Conservation (phyloP, 2,888 invertebrate species). For the Euplexia lucipara region DNA sequence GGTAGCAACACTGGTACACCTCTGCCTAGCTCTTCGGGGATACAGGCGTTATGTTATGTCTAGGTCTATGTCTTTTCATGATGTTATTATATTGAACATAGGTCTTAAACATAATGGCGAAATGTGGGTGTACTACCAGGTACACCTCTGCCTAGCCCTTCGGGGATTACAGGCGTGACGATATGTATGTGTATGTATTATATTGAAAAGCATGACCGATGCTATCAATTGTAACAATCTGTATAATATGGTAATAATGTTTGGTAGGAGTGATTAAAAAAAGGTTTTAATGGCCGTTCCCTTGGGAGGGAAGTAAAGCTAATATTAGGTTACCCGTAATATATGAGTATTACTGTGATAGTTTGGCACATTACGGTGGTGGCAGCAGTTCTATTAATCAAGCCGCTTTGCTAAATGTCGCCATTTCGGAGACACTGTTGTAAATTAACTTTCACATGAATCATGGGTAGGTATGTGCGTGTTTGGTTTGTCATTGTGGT, state of each 20-base stretch:
- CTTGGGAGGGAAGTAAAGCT: constrained; percentile 20
- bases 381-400: constrained; percentile 72
- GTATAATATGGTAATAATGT: constrained; percentile 27
- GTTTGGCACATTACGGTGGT: constrained; percentile 57
- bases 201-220: constrained; percentile 28
- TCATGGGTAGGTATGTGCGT: constrained; percentile 32
- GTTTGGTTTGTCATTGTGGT: constrained; percentile 20
- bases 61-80: no score
- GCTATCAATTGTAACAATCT: constrained; percentile 28
- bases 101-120: no score
- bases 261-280: constrained; percentile 42
- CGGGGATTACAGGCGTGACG: no score
- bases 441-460: constrained; percentile 57
- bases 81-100: no score
- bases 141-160: no score
- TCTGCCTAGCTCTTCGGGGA: no score
- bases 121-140: no score
- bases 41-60: no score
- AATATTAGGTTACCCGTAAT: constrained; percentile 49
- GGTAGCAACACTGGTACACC: no score
- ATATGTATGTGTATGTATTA: no score
- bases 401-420: constrained; percentile 67
- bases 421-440: constrained; percentile 66
- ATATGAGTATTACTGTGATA: constrained; percentile 58
- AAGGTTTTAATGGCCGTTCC: constrained; percentile 33